phyloP scores from a whole-genome alignment of 1,140 invertebrate species.

The Sinonovacula constricta region DNA sequence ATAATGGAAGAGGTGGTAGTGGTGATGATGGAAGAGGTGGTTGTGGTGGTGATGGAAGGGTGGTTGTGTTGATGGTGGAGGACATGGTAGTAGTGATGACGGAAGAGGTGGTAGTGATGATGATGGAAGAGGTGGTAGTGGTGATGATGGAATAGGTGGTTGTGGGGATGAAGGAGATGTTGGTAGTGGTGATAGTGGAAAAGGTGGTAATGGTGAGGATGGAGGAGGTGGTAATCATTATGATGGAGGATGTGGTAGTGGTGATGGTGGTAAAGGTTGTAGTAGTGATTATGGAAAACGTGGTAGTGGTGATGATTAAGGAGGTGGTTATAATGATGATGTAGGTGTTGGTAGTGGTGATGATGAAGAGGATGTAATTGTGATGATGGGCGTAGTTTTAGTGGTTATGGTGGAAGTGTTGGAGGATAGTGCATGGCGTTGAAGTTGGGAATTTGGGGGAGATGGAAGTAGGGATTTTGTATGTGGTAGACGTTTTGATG shows the following conservation, averaged over 20 bases:
- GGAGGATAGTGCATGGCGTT: too few relatives aligned
- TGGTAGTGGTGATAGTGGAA: neutral
- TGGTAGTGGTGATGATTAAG: neutral
- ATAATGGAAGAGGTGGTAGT: neutral
- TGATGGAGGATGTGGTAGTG: neutral
- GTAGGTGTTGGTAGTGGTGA: neutral
- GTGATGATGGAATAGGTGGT: neutral
- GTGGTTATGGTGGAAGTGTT: too few relatives aligned
- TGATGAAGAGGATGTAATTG: neutral
- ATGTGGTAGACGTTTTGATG: too few relatives aligned
- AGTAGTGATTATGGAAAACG: neutral
- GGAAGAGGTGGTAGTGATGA: neutral
- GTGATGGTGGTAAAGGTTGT: neutral
- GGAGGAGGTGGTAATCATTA: neutral
- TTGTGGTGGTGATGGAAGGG: conserved; percentile 3
- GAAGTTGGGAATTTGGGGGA: too few relatives aligned
- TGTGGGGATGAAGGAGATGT: neutral
- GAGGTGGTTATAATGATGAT: neutral
- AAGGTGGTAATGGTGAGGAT: neutral
- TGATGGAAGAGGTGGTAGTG: neutral
- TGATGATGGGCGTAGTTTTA: too few relatives aligned
- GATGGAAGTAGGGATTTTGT: too few relatives aligned
- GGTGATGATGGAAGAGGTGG: neutral
- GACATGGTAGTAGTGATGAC: conserved; percentile 1
- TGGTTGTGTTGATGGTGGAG: neutral